Evolutionary conservation across 2,113 vertebrate genomes (phyloP).

Genomic region (Pygathrix nemaeus): DNA sequence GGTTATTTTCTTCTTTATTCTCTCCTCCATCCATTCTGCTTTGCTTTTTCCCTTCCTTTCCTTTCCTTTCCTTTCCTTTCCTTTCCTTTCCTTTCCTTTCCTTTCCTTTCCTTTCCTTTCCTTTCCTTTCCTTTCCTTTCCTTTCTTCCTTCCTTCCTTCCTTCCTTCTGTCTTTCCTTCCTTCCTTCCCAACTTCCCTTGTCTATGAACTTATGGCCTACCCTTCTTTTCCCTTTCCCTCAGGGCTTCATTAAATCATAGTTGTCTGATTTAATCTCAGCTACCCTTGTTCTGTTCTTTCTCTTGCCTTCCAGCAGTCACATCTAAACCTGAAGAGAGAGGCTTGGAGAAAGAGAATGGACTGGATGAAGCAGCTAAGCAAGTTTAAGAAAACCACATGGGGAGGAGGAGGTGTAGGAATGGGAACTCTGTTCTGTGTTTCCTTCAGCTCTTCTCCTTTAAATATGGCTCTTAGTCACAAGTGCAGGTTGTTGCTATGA

Average conservation of each 20-base stretch:
- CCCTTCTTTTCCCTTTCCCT: background rate
- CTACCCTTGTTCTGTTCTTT: background rate
- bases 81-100: no score
- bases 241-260: background rate
- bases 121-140: no score
- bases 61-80: no score
- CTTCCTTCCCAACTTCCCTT: background rate
- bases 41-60: no score
- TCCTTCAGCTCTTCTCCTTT: background rate
- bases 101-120: no score
- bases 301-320: background rate
- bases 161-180: fast-evolving
- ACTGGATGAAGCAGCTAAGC: background rate
- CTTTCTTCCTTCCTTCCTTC: background rate
- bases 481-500: background rate
- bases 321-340: background rate
- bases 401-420: background rate
- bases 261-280: no score
- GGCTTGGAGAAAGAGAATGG: background rate
- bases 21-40: no score
- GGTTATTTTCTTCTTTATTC: background rate
- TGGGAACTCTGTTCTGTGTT: background rate
- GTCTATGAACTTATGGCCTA: fast-evolving
- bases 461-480: background rate
- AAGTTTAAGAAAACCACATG: background rate